These are phyloP conservation scores for Aulostomus chinensis DNA, from an alignment of 2,797 vertebrate species.

Conservation along the genomic window DNA sequence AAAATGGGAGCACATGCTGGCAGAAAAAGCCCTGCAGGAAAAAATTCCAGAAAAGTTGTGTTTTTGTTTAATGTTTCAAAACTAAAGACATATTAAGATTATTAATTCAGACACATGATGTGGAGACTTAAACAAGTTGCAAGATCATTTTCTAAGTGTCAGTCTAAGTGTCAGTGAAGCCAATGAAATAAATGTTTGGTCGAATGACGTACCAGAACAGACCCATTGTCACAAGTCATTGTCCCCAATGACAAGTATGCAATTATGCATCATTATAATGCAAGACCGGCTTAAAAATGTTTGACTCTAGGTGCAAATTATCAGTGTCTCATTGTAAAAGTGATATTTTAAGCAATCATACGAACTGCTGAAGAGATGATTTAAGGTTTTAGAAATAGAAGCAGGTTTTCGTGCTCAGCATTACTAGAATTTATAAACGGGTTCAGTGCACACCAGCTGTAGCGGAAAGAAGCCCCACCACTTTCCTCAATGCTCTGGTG, in stretches of 20 bases:
- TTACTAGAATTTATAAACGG: conserved; percentile 33
- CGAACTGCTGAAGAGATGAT: conserved; percentile 39
- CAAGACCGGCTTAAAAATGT: too few relatives aligned
- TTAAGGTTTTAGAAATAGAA: conserved; percentile 35
- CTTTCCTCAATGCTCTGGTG: conserved; percentile 41
- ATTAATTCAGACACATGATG: not conserved
- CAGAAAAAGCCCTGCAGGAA: not conserved
- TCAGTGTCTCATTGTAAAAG: too few relatives aligned
- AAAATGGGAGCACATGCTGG: not conserved
- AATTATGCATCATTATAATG: too few relatives aligned
- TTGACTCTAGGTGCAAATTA: too few relatives aligned
- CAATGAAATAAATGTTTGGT: not conserved
- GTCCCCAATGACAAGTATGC: too few relatives aligned
- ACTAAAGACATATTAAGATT: too few relatives aligned
- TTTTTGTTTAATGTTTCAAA: too few relatives aligned
- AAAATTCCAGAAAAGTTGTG: too few relatives aligned
- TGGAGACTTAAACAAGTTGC: not conserved
- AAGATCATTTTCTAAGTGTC: conserved; percentile 8
- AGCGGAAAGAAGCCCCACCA: conserved; percentile 52
- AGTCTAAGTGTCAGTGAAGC: conserved; percentile 14
- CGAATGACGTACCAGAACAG: conserved; percentile 7
- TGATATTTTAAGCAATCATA: too few relatives aligned
- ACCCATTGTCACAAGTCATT: too few relatives aligned
- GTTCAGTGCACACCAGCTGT: conserved; percentile 50
- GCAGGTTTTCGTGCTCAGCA: conserved; percentile 15